phyloP scores from a whole-genome alignment of 2,113 vertebrate genomes.

The Alces alces region DNA sequence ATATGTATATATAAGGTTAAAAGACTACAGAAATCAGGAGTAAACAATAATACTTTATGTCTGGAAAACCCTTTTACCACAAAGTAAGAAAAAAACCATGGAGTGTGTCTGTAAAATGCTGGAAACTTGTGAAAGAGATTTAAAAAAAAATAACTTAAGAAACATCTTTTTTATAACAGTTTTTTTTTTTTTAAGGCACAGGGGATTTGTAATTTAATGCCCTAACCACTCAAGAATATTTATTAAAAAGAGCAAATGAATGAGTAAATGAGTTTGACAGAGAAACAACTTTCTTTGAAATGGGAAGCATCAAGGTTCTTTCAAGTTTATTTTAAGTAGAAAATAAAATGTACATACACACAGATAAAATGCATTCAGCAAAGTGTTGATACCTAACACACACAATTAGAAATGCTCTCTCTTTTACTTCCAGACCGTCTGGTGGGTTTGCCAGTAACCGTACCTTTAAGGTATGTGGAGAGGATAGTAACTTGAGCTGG shows the following conservation, averaged over 20 bases:
- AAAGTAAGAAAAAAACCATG: background rate
- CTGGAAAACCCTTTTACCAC: background rate
- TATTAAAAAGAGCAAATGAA: background rate
- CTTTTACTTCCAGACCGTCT: background rate
- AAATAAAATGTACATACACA: background rate
- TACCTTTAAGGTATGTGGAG: conserved; percentile 37
- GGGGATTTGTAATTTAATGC: background rate
- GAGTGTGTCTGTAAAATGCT: background rate
- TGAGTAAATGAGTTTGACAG: background rate
- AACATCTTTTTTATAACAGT: background rate
- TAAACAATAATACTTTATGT: background rate
- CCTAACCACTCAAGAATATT: background rate
- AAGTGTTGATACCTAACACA: background rate
- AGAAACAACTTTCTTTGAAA: background rate
- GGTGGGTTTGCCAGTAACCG: background rate
- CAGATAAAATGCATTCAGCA: background rate
- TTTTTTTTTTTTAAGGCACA: background rate
- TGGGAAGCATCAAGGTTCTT: background rate
- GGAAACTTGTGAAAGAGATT: background rate
- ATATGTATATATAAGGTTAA: background rate
- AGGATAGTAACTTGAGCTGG: conserved; percentile 37
- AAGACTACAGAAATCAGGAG: background rate
- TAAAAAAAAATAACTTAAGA: background rate
- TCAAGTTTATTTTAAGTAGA: background rate
- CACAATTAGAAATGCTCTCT: background rate